Percentiles rank a stretch among this genome's conserved stretches.
These are phyloP conservation scores for Catharus ustulatus DNA, from an alignment of 2,797 vertebrate genomes.

Conservation along the genomic window DNA sequence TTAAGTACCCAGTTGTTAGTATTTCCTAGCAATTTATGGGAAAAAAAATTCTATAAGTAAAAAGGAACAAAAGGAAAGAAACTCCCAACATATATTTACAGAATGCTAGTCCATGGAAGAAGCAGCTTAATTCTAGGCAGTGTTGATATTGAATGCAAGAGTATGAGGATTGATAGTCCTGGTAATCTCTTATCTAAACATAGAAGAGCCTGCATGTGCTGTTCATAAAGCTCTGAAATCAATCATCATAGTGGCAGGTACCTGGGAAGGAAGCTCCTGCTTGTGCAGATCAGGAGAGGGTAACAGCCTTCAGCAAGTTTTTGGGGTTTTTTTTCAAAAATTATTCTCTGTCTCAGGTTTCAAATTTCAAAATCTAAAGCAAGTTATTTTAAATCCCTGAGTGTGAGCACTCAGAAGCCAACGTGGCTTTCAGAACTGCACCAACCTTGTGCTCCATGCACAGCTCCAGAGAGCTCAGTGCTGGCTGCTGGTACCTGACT, in stretches of 20 bases:
- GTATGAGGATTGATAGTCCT: slow-evolving; percentile 46
- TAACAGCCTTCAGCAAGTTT: neutral
- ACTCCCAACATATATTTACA: neutral
- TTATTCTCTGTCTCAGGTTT: neutral
- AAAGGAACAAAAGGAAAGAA: too few relatives aligned
- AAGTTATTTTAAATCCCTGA: neutral
- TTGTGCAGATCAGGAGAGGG: neutral
- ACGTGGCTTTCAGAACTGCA: neutral
- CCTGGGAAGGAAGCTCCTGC: slow-evolving; percentile 20
- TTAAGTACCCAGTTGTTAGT: too few relatives aligned
- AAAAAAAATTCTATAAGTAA: too few relatives aligned
- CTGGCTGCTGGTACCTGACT: neutral
- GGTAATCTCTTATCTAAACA: slow-evolving; percentile 67
- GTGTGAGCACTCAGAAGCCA: neutral
- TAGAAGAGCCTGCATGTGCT: slow-evolving; percentile 36
- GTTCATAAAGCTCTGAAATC: slow-evolving; percentile 55
- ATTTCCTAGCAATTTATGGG: too few relatives aligned
- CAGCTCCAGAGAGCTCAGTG: neutral
- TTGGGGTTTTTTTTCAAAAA: neutral
- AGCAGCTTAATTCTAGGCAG: slow-evolving; percentile 9
- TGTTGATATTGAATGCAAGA: slow-evolving; percentile 19
- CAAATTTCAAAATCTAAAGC: neutral
- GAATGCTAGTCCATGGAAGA: neutral
- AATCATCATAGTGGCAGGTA: slow-evolving; percentile 51
- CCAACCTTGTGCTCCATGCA: neutral